phyloP scores from a whole-genome alignment of 2,888 invertebrate genomes.

The Tortricodes alternella region DNA sequence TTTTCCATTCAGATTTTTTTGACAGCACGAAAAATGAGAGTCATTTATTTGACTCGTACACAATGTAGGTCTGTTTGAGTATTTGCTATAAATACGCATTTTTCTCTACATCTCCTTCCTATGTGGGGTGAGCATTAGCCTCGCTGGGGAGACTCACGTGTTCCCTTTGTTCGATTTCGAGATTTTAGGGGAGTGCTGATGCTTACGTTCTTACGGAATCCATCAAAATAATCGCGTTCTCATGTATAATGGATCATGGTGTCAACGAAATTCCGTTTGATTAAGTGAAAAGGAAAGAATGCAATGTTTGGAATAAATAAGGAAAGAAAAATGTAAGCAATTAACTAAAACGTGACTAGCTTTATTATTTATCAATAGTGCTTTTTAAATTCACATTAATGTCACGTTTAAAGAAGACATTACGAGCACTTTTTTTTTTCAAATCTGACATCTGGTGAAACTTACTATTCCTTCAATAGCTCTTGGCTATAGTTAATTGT shows the following conservation, averaged over 20 bases:
- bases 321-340: neutral
- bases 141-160: slow-evolving; percentile 77
- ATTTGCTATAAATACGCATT: slow-evolving; percentile 84
- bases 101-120: slow-evolving; percentile 81
- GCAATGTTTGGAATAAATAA: slow-evolving; percentile 6
- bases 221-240: slow-evolving; percentile 79
- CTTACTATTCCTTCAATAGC: neutral
- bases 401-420: too few species aligned
- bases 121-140: slow-evolving; percentile 79
- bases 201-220: slow-evolving; percentile 76
- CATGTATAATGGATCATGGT: slow-evolving; percentile 74
- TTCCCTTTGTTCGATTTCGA: slow-evolving; percentile 79
- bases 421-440: too few species aligned
- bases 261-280: slow-evolving; percentile 68
- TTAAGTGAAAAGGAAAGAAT: slow-evolving; percentile 55
- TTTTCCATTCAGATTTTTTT: slow-evolving; percentile 83
- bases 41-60: slow-evolving; percentile 84
- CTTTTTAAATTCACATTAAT: too few species aligned
- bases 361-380: too few species aligned
- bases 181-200: slow-evolving; percentile 80
- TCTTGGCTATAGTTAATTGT: slow-evolving; percentile 4
- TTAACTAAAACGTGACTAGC: too few species aligned
- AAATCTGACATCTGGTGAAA: neutral
- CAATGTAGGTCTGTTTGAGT: slow-evolving; percentile 84
- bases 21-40: slow-evolving; percentile 82